These are phyloP conservation scores for Lichenostomus cassidix DNA, from an alignment of 2,113 vertebrate genomes.

Conservation along the genomic window DNA sequence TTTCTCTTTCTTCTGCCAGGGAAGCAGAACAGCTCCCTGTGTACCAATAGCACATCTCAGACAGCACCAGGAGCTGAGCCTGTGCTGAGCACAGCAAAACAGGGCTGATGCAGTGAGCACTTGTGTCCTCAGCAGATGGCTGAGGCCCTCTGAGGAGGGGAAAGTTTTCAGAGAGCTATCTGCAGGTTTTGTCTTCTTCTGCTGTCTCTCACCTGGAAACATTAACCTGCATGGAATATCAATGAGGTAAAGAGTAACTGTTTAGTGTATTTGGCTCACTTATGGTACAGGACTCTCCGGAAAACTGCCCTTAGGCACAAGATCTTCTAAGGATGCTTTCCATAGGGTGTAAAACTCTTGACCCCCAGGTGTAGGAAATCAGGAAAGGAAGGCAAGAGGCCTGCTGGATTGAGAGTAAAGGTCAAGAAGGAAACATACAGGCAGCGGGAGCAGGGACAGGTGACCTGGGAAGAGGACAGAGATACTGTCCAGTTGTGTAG, in stretches of 20 bases:
- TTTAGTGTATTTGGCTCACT: background rate
- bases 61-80: background rate
- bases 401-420: background rate
- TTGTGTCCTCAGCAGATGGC: background rate
- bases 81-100: background rate
- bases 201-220: background rate
- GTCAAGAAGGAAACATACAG: background rate
- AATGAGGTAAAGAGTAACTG: background rate
- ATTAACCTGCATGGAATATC: background rate
- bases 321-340: background rate
- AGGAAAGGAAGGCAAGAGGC: background rate
- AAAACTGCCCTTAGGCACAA: background rate
- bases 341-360: background rate
- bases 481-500: background rate
- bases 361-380: background rate
- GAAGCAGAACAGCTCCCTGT: background rate
- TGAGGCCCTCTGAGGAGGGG: background rate
- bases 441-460: background rate
- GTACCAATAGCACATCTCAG: background rate
- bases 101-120: background rate
- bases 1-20: background rate
- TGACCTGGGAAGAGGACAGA: background rate
- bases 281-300: background rate
- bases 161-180: background rate
- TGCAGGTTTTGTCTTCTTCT: background rate